A percentile compares a stretch with the other conserved stretches of the same genome.
Conservation (phyloP, 2,888 invertebrate species). For the Ophion slaviceki region DNA sequence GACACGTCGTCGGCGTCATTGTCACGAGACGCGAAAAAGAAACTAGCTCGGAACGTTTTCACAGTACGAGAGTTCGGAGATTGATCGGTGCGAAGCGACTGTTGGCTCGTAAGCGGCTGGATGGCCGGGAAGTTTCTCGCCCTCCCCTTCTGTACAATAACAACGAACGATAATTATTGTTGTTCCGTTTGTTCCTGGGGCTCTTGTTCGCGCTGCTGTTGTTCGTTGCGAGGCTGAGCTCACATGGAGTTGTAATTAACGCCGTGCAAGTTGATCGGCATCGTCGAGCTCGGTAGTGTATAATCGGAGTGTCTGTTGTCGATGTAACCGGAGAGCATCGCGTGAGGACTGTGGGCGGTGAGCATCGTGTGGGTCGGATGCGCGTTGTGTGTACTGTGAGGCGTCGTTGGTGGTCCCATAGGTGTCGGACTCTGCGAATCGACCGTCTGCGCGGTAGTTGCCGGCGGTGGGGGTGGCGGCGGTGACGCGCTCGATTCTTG, state of each 20-base stretch:
- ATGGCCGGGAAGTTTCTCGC: background rate
- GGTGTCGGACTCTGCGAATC: constrained; percentile 84
- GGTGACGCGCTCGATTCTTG: constrained; percentile 88
- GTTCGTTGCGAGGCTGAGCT: constrained; percentile 75
- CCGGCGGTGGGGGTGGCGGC: constrained; percentile 86
- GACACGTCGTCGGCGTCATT: no score
- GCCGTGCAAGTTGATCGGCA: constrained; percentile 90
- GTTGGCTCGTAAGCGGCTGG: no score
- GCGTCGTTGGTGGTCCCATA: constrained; percentile 76
- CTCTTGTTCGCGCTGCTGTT: constrained; percentile 30
- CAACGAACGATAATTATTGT: constrained; percentile 11
- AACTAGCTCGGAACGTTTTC: no score
- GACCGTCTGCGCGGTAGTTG: constrained; percentile 81
- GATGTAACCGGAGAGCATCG: constrained; percentile 87
- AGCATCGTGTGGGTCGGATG: constrained; percentile 85
- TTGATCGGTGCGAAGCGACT: no score
- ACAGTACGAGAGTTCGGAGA: no score
- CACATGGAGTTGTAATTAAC: constrained; percentile 92
- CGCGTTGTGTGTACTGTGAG: constrained; percentile 78
- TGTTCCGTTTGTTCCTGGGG: background rate
- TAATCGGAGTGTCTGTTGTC: constrained; percentile 90
- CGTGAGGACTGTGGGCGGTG: constrained; percentile 87
- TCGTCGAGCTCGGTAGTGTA: constrained; percentile 86
- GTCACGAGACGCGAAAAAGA: no score
- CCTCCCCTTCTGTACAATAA: constrained; percentile 1